Conservation (phyloP, 2,797 vertebrate genomes). For the Falco peregrinus region DNA sequence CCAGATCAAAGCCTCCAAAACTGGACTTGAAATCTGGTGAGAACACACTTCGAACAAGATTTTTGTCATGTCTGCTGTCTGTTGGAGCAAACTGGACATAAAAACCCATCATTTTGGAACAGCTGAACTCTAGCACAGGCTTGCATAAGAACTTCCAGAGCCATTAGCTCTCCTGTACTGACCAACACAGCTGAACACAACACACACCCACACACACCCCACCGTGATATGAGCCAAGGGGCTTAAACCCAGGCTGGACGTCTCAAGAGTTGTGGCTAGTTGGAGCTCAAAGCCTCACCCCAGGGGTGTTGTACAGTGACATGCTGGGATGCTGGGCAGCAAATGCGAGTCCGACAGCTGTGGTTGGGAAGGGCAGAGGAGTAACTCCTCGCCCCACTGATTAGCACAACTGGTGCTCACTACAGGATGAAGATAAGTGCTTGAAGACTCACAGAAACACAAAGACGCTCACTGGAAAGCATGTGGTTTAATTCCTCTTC, state of each 20-base stretch:
- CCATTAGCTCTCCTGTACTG: neutral
- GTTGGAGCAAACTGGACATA: neutral
- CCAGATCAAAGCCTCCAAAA: neutral
- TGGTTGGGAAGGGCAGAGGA: fast-evolving
- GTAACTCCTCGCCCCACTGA: fast-evolving
- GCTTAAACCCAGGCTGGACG: neutral
- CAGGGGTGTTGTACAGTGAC: fast-evolving
- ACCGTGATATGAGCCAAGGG: fast-evolving
- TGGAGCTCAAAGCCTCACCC: neutral
- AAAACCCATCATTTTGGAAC: fast-evolving
- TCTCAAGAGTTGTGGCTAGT: fast-evolving
- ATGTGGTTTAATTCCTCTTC: neutral
- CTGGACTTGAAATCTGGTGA: neutral
- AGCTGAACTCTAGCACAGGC: neutral
- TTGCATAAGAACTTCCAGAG: fast-evolving
- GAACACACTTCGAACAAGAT: neutral
- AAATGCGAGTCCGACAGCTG: fast-evolving
- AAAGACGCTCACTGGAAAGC: neutral
- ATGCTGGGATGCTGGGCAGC: fast-evolving
- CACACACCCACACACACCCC: neutral
- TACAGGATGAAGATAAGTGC: fast-evolving
- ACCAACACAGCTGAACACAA: fast-evolving
- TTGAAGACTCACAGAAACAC: neutral
- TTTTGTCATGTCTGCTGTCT: fast-evolving
- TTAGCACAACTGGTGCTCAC: fast-evolving